These are phyloP conservation scores for Gymnoscopelus microlampas DNA, from an alignment of 2,797 vertebrate species.

Conservation along the genomic window DNA sequence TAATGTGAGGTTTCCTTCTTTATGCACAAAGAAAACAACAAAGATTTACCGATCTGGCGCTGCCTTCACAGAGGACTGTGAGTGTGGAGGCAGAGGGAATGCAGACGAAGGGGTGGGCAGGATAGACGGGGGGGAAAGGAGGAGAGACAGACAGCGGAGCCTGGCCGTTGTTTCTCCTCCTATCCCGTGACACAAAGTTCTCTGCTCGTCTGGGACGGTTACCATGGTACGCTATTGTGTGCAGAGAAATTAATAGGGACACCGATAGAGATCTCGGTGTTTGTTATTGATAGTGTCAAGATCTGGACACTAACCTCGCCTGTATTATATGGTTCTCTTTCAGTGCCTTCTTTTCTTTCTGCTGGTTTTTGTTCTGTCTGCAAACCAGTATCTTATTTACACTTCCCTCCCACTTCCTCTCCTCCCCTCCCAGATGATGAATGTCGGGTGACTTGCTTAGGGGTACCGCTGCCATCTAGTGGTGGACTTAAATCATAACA, in stretches of 20 bases:
- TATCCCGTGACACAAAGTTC: constrained; percentile 74
- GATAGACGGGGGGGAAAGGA: neutral
- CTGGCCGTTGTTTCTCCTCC: constrained; percentile 64
- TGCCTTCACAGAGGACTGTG: constrained; percentile 9
- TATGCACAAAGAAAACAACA: constrained; percentile 38
- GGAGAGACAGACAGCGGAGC: constrained; percentile 48
- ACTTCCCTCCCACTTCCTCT: constrained; percentile 19
- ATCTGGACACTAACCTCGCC: constrained; percentile 42
- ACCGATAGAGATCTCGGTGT: constrained; percentile 56
- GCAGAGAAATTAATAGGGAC: constrained; percentile 46
- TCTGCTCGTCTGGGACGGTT: constrained; percentile 73
- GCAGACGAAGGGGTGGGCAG: constrained; percentile 32
- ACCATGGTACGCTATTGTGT: constrained; percentile 83
- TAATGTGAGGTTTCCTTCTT: constrained; percentile 46
- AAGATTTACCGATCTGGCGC: constrained; percentile 56
- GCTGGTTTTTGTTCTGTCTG: constrained; percentile 47
- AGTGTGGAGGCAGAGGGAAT: constrained; percentile 21
- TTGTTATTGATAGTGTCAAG: constrained; percentile 56
- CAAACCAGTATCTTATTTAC: constrained; percentile 32
- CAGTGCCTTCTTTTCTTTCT: constrained; percentile 40
- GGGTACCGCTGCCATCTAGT: constrained; percentile 72
- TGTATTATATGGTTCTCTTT: constrained; percentile 21
- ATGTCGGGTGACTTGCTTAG: neutral
- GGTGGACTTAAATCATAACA: constrained; percentile 41
- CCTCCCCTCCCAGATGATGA: neutral